Evolutionary conservation across 2,113 vertebrate species (phyloP), one percentile per base, ranked within the genome.

Genomic region (Lutjanus erythropterus): DNA sequence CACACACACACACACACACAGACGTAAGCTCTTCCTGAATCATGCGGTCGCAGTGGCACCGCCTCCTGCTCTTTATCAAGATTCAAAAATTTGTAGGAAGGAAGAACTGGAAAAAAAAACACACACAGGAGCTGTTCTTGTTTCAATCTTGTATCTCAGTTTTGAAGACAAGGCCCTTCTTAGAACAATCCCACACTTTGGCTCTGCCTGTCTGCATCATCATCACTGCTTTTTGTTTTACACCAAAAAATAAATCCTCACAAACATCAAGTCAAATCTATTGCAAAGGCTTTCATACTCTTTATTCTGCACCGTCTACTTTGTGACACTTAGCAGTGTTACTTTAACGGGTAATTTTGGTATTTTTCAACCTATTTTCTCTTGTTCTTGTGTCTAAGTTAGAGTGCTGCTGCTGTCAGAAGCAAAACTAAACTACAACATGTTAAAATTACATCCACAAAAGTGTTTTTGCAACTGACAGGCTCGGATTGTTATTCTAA

Each of bases 11-110:
- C 56, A 70, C 84, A 68, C 81, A 78, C 47, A 72, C 19, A 72
- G 65, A 83, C 72, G 67, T 61, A 53, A 75, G 65, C 78, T 68
- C 88, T 88, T 92, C 91, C 88, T 90, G 82, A 88, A 81, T 87
- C 80, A 62, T 53, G 78, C 35, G 31, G 39, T 9, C 0, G 31
- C 55, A 6, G 66, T n/a, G 19, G 61, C 71, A 9, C 84, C 86
- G 61, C 88, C 88, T 59, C 61, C 80, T 71, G 53, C 53, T 85
- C 56, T 71, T 86, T 80, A 86, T 83, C 70, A 75, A 86, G 84
- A 86, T 81, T 80, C 47, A 44, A 64, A 80, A 79, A 84, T 67
- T 81, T 25, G 68, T 67, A 76, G 61, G 59, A 75, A 80, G 74
- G 52, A 78, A 69, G 50, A 58, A 73, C 19, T 61, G 55, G 52